Base-by-base conservation (phyloP, 2,797 vertebrate genomes). In the Mormyrus hasselquistii region DNA sequence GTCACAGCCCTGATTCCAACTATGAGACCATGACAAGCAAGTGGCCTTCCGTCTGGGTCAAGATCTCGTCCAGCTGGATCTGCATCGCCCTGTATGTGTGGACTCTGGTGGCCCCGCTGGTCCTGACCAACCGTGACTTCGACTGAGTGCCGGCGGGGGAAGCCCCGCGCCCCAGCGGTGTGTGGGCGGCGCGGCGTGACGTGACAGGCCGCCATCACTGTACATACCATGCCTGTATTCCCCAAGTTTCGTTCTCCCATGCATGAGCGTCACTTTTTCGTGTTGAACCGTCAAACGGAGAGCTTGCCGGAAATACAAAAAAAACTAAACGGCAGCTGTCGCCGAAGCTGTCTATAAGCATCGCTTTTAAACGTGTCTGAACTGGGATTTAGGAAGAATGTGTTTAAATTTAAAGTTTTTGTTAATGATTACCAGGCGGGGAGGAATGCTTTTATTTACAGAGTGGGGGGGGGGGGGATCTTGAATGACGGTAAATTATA, bases 11-110 rank as follows among this genome's bases (percentile, higher is more conserved):
- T 0, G 97, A 99, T 90, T 95, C 98, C 85, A 95, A 94, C 19
- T 98, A 96, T 0, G 95, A 97, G 93, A 94, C 93, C 0, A 99
- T 99, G 97, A 98, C 97, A 59, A 99, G 98, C 94, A 97, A 97
- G 76, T 99, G 98, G 98, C 98, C 98, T 0, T 97, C 98, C 0
- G 98, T 99, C 88, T 99, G 98, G 98, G 98, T 99, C 95, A 99
- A 99, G 95, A 98, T 99, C 83, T 97, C 96, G 6, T 99, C 98
- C 93, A 98, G 97, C 93, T 99, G 98, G 98, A 97, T 99, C 90
- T 98, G 98, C 93, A 96, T 99, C 0, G 95, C 97, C 62, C 96
- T 99, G 0, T 99, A 99, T 0, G 97, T 99, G 88, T 99, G 98
- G 98, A 99, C 98, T 25, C 96, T 99, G 93, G 96, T 97, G 92